Conservation (phyloP, 2,113 vertebrate species). For the Halichoeres trimaculatus region DNA sequence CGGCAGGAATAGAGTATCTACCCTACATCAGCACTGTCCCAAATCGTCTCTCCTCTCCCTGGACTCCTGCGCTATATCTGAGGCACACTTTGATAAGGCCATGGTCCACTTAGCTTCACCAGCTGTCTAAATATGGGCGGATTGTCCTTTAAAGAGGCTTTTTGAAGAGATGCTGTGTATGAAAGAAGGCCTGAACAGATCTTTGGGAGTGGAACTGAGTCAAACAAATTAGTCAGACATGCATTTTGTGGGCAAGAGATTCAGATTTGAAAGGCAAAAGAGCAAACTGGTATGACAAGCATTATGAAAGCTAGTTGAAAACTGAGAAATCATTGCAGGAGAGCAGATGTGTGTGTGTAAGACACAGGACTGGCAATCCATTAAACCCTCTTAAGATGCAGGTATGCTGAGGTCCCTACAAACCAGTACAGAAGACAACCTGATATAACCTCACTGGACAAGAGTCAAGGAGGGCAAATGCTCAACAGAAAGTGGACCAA, state of each 20-base stretch:
- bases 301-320: background rate
- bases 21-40: conserved; percentile 43
- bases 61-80: conserved; percentile 58
- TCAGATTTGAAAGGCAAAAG: background rate
- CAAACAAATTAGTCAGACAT: background rate
- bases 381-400: conserved; percentile 34
- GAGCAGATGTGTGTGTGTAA: background rate
- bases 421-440: conserved; percentile 19
- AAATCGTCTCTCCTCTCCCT: conserved; percentile 46
- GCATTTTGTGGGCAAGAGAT: too few relatives aligned
- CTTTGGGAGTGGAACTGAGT: background rate
- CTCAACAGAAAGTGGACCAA: conserved; percentile 31
- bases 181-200: background rate
- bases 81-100: conserved; percentile 44
- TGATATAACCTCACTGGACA: conserved; percentile 46
- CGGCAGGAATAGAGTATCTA: conserved; percentile 20
- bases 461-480: conserved; percentile 60
- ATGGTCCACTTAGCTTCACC: conserved; percentile 27
- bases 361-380: background rate
- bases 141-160: background rate
- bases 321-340: background rate
- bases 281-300: background rate
- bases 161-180: background rate
- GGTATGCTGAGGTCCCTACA: conserved; percentile 9
- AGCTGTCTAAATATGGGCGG: conserved; percentile 36